Conservation (phyloP, 2,113 vertebrate genomes). For the Melanocharis versteri region DNA sequence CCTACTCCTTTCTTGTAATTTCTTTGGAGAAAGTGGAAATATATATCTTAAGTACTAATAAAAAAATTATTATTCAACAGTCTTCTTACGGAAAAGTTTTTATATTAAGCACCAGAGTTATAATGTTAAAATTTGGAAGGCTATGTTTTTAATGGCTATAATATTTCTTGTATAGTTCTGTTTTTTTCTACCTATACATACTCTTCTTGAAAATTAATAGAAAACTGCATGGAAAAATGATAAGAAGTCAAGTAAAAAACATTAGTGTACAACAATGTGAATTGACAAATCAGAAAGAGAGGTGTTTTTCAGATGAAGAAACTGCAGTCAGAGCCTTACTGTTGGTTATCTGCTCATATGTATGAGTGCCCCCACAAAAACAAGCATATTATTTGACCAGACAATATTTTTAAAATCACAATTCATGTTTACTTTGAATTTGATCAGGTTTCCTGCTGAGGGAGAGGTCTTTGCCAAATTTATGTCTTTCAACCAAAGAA, state of each 20-base stretch:
- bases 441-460: not conserved
- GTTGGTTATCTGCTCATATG: not conserved
- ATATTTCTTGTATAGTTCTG: not conserved
- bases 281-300: not conserved
- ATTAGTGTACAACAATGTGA: not conserved
- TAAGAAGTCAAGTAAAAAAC: not conserved
- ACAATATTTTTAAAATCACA: not conserved
- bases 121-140: not conserved
- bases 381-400: not conserved
- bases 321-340: not conserved
- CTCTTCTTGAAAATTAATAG: not conserved
- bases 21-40: not conserved
- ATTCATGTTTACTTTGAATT: not conserved
- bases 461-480: not conserved
- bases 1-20: not conserved
- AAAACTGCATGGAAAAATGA: not conserved
- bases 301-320: not conserved
- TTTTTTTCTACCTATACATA: not conserved
- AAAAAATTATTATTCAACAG: not conserved
- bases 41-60: not conserved
- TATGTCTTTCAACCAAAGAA: not conserved
- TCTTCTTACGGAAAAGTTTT: not conserved
- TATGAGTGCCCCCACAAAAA: not conserved
- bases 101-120: not conserved
- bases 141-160: not conserved